phyloP scores from a whole-genome alignment of 2,797 vertebrate species.

The Prunella strophiata region DNA sequence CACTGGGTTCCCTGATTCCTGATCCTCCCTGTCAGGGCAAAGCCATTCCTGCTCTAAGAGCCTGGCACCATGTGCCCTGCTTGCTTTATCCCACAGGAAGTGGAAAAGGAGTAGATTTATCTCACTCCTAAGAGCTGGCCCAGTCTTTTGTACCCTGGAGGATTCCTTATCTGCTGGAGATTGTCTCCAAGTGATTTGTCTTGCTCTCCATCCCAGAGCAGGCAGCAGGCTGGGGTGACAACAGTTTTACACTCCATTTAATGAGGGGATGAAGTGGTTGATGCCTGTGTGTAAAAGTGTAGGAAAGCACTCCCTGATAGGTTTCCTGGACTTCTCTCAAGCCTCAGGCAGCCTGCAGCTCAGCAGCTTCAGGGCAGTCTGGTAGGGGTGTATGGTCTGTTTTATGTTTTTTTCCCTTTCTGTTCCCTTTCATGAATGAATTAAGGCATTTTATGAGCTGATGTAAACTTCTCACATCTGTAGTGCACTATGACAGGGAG shows the following conservation, averaged over 20 bases:
- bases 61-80: accelerated
- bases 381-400: accelerated
- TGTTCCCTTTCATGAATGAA: not conserved
- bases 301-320: not conserved
- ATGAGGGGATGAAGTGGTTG: not conserved
- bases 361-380: not conserved
- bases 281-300: not conserved
- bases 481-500: not conserved
- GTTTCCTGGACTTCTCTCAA: not conserved
- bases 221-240: not conserved
- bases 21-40: not conserved
- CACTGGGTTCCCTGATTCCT: not conserved
- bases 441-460: not conserved
- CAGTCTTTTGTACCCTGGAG: not conserved
- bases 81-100: not conserved
- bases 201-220: not conserved
- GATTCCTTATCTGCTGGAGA: not conserved
- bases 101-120: not conserved
- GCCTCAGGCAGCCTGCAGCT: not conserved
- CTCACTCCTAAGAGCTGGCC: not conserved
- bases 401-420: not conserved
- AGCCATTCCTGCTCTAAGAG: not conserved
- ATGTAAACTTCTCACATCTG: not conserved
- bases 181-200: not conserved
- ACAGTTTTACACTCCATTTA: not conserved